Percentiles rank a stretch among this genome's conserved stretches.
Conservation (phyloP, 2,797 vertebrate species). For the Hoplostethus mediterraneus region DNA sequence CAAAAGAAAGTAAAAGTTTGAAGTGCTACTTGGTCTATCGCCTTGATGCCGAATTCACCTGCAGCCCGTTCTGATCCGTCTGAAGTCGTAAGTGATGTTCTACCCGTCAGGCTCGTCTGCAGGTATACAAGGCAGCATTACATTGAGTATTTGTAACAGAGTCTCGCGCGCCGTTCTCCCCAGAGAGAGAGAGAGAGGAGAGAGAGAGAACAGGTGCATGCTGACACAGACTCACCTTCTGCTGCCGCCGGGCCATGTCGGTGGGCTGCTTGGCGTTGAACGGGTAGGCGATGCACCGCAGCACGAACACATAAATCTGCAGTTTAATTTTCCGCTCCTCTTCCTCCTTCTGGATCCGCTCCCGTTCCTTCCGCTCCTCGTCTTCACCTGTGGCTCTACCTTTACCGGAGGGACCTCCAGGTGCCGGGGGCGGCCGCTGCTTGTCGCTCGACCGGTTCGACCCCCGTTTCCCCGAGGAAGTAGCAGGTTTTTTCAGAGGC, state of each 20-base stretch:
- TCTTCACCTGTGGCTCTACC: constrained; percentile 55
- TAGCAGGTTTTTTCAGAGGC: constrained; percentile 55
- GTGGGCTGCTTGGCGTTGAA: constrained; percentile 98
- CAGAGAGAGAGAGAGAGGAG: too few relatives aligned
- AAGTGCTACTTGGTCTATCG: fast-evolving
- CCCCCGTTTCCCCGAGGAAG: constrained; percentile 35
- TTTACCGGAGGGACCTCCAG: constrained; percentile 42
- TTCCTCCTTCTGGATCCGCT: constrained; percentile 83
- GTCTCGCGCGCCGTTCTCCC: fast-evolving
- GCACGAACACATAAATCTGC: constrained; percentile 94
- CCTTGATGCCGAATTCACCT: background rate
- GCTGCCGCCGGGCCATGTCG: constrained; percentile 96
- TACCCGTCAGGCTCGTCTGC: too few relatives aligned
- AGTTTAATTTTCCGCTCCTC: constrained; percentile 87
- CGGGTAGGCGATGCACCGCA: constrained; percentile 93
- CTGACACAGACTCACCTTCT: constrained; percentile 89
- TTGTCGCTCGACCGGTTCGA: constrained; percentile 30
- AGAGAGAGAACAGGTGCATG: constrained; percentile 45
- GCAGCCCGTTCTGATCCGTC: fast-evolving
- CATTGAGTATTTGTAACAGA: background rate
- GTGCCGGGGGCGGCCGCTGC: constrained; percentile 37
- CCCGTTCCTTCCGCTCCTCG: constrained; percentile 79
- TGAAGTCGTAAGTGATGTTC: too few relatives aligned
- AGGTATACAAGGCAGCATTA: too few relatives aligned
- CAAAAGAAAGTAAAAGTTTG: background rate